Evolutionary conservation across 1,140 invertebrate species (phyloP).

Genomic region (Zaprionus capensis): DNA sequence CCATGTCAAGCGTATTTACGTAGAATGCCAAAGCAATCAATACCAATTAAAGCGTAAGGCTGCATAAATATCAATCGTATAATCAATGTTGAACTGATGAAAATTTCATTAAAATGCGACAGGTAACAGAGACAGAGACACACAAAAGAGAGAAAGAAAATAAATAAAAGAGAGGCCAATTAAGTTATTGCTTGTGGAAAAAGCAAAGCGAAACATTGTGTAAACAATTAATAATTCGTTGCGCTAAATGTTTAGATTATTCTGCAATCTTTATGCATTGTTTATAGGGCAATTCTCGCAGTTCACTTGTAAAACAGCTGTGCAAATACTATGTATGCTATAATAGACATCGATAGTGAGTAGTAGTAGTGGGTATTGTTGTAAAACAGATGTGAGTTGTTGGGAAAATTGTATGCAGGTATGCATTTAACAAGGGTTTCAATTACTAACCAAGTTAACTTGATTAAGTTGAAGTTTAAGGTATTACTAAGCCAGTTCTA

Average conservation of each 20-base stretch:
- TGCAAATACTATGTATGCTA: background rate
- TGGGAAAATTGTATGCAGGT: background rate
- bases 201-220: constrained; percentile 21
- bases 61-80: constrained; percentile 34
- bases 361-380: background rate
- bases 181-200: background rate
- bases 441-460: background rate
- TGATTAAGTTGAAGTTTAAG: background rate
- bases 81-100: constrained; percentile 9
- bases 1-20: constrained; percentile 40
- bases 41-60: constrained; percentile 41
- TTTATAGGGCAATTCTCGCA: constrained; percentile 7
- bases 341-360: background rate
- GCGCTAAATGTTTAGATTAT: constrained; percentile 29
- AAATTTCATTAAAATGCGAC: constrained; percentile 8
- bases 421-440: background rate
- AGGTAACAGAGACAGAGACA: background rate
- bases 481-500: background rate
- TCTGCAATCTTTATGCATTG: constrained; percentile 23
- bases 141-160: background rate
- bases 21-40: constrained; percentile 37
- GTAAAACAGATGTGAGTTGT: background rate
- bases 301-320: constrained; percentile 34
- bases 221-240: constrained; percentile 32
- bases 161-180: background rate